phyloP scores from a whole-genome alignment of 1,140 invertebrate species.

The Cotesia chilonis region DNA sequence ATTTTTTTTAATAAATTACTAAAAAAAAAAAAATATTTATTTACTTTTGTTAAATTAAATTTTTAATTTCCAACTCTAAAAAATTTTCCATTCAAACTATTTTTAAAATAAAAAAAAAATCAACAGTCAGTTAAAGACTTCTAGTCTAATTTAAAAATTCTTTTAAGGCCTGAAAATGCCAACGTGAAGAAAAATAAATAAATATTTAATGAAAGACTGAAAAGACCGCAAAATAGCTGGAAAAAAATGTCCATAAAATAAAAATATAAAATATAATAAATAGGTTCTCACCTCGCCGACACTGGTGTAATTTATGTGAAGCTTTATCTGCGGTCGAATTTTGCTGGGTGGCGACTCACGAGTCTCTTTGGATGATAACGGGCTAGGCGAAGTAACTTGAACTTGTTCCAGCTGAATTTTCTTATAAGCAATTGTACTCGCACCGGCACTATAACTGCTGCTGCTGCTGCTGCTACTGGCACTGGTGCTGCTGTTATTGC shows the following conservation, averaged over 20 bases:
- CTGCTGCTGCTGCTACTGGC: slow-evolving; percentile 18
- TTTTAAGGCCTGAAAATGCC: too few species aligned
- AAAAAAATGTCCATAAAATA: neutral
- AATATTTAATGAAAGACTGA: too few species aligned
- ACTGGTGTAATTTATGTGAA: slow-evolving; percentile 65
- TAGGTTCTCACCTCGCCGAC: slow-evolving; percentile 66
- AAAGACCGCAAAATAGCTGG: neutral
- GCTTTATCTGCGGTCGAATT: slow-evolving; percentile 68
- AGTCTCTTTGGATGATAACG: slow-evolving; percentile 64
- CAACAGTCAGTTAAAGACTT: too few species aligned
- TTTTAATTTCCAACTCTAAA: too few species aligned
- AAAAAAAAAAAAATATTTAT: too few species aligned
- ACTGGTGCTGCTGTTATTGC: neutral
- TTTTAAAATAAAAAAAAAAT: too few species aligned
- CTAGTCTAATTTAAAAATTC: too few species aligned
- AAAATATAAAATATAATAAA: slow-evolving; percentile 13
- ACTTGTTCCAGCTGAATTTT: slow-evolving; percentile 32
- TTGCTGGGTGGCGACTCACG: slow-evolving; percentile 61
- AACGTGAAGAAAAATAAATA: too few species aligned
- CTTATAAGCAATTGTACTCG: slow-evolving; percentile 11
- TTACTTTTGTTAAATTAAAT: too few species aligned
- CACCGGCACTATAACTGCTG: slow-evolving; percentile 13
- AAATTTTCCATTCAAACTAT: too few species aligned
- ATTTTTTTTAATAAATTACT: too few species aligned
- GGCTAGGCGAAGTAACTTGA: slow-evolving; percentile 24